These are phyloP conservation scores for Boloria selene DNA, from an alignment of 2,888 invertebrate species.

Conservation along the genomic window DNA sequence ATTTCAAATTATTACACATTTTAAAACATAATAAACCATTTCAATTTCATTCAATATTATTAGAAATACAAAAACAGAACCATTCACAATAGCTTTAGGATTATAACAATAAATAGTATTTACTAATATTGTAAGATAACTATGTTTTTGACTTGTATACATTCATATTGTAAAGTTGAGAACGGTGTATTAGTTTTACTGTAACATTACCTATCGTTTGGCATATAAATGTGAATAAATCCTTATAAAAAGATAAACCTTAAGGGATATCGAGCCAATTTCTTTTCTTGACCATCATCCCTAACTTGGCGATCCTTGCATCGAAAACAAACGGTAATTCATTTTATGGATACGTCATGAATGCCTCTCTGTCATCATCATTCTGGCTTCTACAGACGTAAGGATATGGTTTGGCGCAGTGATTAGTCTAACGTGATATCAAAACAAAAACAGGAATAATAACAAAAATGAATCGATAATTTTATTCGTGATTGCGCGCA, in stretches of 20 bases:
- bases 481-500: too few species aligned
- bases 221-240: conserved; percentile 81
- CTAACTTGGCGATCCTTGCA: conserved; percentile 74
- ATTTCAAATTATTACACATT: conserved; percentile 34
- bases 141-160: conserved; percentile 82
- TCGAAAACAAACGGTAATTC: conserved; percentile 80
- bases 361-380: conserved; percentile 81
- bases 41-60: conserved; percentile 60
- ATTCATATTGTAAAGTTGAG: conserved; percentile 75
- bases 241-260: conserved; percentile 67
- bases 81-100: conserved; percentile 78
- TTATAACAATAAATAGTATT: conserved; percentile 78
- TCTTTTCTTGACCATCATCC: conserved; percentile 69
- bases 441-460: too few species aligned
- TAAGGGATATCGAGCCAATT: conserved; percentile 68
- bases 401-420: conserved; percentile 1
- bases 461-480: too few species aligned
- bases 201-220: conserved; percentile 74
- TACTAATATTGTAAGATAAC: conserved; percentile 75
- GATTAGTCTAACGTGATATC: background rate
- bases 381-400: conserved; percentile 34
- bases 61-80: conserved; percentile 67
- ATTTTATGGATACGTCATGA: conserved; percentile 81
- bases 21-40: conserved; percentile 56
- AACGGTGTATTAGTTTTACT: conserved; percentile 76